Conservation (phyloP, 2,888 invertebrate genomes). For the Coleophora flavipennella region DNA sequence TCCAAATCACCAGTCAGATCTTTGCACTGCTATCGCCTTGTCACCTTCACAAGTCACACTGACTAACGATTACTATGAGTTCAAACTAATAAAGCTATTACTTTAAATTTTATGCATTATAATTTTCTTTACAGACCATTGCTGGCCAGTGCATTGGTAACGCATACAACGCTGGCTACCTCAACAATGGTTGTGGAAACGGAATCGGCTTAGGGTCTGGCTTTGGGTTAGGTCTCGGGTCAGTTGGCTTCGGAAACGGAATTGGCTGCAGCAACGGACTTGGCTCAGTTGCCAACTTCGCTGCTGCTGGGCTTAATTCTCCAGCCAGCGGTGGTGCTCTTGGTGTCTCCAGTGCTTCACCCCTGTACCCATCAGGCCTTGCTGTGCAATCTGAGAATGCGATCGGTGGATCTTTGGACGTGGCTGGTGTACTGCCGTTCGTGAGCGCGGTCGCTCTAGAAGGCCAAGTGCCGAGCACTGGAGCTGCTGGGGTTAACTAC, state of each 20-base stretch:
- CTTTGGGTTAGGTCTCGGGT: neutral
- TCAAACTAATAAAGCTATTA: no score
- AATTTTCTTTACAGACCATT: conserved; percentile 12
- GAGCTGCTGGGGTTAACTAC: conserved; percentile 31
- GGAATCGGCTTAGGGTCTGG: neutral
- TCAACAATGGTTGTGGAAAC: neutral
- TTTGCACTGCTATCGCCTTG: no score
- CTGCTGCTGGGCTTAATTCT: no score
- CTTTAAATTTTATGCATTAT: no score
- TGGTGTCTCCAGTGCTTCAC: conserved; percentile 19
- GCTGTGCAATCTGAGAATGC: conserved; percentile 33
- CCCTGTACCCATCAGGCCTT: conserved; percentile 28
- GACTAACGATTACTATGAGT: no score
- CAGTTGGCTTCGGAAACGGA: no score
- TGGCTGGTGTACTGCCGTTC: conserved; percentile 34
- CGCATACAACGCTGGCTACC: neutral
- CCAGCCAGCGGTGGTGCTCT: conserved; percentile 25
- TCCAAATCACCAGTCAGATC: no score
- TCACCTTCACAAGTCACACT: no score
- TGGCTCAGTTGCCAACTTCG: no score
- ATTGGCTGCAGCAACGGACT: no score
- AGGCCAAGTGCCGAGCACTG: conserved; percentile 29
- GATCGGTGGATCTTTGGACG: conserved; percentile 25
- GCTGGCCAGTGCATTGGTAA: conserved; percentile 11
- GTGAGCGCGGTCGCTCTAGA: conserved; percentile 29